phyloP scores from a whole-genome alignment of 2,113 vertebrate genomes.

The Daboia siamensis region DNA sequence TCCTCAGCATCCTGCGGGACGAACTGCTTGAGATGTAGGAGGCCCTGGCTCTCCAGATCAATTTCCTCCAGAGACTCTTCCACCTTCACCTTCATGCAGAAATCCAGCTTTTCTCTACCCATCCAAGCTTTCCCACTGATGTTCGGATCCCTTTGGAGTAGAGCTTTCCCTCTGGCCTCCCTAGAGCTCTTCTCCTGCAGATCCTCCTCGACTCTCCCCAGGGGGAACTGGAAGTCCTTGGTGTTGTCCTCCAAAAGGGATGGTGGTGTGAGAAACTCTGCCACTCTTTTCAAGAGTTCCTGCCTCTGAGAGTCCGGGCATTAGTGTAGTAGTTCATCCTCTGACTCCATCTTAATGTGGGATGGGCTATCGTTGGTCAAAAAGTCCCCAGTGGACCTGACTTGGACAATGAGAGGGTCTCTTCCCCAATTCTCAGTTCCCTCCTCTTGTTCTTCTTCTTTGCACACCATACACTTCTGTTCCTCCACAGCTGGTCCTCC shows the following conservation, averaged over 20 bases:
- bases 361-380: neutral
- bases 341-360: neutral
- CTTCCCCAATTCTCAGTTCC: neutral
- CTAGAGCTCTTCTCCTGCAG: neutral
- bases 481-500: neutral
- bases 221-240: neutral
- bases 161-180: neutral
- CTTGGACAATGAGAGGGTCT: neutral
- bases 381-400: neutral
- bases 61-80: neutral
- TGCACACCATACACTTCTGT: neutral
- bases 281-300: neutral
- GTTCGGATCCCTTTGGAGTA: fast-evolving
- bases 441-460: neutral
- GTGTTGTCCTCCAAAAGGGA: neutral
- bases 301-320: neutral
- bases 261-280: neutral
- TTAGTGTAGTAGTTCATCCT: neutral
- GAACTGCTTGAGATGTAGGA: neutral
- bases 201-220: neutral
- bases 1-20: neutral
- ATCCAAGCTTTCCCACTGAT: neutral
- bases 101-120: neutral
- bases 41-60: neutral
- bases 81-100: neutral